Conservation (phyloP, 2,888 invertebrate genomes). For the Stenodera caucasica region DNA sequence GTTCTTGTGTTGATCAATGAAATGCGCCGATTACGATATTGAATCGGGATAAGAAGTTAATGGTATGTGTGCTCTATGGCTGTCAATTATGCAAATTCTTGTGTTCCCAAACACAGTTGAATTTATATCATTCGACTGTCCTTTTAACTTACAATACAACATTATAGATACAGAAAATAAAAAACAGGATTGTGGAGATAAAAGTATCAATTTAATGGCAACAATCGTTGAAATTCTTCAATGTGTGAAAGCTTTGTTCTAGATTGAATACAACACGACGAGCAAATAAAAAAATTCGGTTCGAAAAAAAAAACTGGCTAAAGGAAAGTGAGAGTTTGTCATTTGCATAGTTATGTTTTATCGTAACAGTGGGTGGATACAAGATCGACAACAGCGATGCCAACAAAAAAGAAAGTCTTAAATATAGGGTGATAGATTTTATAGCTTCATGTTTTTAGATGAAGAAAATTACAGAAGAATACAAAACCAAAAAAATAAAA, state of each 20-base stretch:
- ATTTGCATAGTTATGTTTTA: slow-evolving; percentile 27
- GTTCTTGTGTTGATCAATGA: background rate
- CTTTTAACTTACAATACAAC: background rate
- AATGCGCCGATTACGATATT: slow-evolving; percentile 4
- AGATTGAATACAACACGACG: background rate
- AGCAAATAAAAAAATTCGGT: background rate
- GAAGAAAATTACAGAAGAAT: background rate
- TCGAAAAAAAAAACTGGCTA: background rate
- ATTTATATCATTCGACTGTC: background rate
- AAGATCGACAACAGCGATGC: slow-evolving; percentile 4
- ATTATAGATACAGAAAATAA: background rate
- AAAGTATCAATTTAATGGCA: slow-evolving; percentile 1
- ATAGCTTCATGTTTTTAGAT: background rate
- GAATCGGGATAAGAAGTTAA: background rate
- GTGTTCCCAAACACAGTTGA: background rate
- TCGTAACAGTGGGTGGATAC: slow-evolving; percentile 26
- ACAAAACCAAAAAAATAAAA: background rate
- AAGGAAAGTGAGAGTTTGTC: slow-evolving; percentile 27
- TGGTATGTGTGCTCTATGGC: background rate
- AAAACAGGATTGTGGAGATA: background rate
- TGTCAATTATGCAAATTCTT: slow-evolving; percentile 5
- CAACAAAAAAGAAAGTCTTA: background rate
- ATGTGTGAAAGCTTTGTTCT: slow-evolving; percentile 6
- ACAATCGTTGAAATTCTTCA: slow-evolving; percentile 3
- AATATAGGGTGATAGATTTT: background rate